These are phyloP conservation scores for Corynorhinus townsendii DNA, from an alignment of 2,113 vertebrate species.

Conservation along the genomic window DNA sequence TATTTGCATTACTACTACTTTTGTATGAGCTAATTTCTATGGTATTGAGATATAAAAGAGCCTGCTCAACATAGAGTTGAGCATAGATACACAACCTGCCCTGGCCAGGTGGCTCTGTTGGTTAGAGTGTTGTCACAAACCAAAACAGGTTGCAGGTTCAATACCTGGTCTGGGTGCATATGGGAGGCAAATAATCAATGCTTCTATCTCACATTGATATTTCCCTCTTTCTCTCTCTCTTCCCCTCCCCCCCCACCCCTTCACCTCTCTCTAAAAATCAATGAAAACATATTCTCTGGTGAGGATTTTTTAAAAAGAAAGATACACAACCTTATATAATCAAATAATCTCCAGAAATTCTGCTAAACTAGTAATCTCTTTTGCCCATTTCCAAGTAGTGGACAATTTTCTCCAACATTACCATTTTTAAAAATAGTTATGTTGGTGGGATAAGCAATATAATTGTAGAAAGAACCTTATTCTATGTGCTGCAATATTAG, in stretches of 20 bases:
- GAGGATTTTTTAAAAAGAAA: neutral
- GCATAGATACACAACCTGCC: neutral
- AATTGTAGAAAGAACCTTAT: neutral
- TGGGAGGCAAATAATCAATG: neutral
- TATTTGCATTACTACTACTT: neutral
- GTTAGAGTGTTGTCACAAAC: neutral
- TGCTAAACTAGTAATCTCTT: neutral
- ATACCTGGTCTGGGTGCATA: neutral
- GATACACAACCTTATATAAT: neutral
- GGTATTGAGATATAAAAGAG: slow-evolving; percentile 11
- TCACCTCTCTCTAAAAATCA: neutral
- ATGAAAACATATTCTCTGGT: neutral
- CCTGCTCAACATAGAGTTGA: neutral
- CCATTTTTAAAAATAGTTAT: neutral
- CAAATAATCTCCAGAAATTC: neutral
- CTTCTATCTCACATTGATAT: neutral
- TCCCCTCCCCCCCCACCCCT: rapidly evolving
- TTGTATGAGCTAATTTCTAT: neutral
- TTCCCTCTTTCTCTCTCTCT: neutral
- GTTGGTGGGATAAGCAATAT: neutral
- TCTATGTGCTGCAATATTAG: neutral
- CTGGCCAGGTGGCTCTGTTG: neutral
- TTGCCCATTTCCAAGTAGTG: neutral
- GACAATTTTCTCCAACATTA: neutral
- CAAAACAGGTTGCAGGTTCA: neutral